phyloP scores from a whole-genome alignment of 2,113 vertebrate species.

The Smithornis capensis region DNA sequence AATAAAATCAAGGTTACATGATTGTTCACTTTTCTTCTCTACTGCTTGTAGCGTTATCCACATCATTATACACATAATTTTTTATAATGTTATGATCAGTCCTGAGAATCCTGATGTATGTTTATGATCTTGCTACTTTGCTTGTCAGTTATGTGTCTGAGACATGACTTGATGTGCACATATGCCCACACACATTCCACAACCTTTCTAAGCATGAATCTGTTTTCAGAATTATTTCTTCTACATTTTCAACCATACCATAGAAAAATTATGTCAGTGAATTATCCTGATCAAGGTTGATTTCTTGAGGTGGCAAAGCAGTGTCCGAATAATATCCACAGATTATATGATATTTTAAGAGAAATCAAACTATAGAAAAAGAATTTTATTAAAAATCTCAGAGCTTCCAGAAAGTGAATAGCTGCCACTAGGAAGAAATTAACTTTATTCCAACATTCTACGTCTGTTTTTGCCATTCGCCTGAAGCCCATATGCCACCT shows the following conservation, averaged over 20 bases:
- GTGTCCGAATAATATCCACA: background rate
- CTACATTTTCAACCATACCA: background rate
- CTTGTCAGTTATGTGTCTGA: slow-evolving; percentile 37
- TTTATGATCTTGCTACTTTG: slow-evolving; percentile 41
- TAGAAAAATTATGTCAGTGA: background rate
- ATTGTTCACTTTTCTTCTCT: slow-evolving; percentile 30
- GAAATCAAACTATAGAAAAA: background rate
- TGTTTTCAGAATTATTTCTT: background rate
- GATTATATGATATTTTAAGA: background rate
- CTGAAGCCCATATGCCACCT: background rate
- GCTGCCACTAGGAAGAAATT: background rate
- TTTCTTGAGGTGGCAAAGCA: background rate
- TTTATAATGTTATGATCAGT: slow-evolving; percentile 22
- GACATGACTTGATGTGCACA: background rate
- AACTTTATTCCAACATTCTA: background rate
- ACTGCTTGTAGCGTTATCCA: background rate
- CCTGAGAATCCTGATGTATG: slow-evolving; percentile 12
- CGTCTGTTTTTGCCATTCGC: background rate
- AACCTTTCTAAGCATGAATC: background rate
- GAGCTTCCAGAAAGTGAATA: background rate
- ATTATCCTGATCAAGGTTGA: background rate
- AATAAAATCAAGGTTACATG: slow-evolving; percentile 27
- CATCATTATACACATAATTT: background rate
- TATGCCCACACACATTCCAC: background rate
- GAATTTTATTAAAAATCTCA: background rate